Base-by-base conservation (phyloP, 2,797 vertebrate genomes). In the Parambassis ranga region DNA sequence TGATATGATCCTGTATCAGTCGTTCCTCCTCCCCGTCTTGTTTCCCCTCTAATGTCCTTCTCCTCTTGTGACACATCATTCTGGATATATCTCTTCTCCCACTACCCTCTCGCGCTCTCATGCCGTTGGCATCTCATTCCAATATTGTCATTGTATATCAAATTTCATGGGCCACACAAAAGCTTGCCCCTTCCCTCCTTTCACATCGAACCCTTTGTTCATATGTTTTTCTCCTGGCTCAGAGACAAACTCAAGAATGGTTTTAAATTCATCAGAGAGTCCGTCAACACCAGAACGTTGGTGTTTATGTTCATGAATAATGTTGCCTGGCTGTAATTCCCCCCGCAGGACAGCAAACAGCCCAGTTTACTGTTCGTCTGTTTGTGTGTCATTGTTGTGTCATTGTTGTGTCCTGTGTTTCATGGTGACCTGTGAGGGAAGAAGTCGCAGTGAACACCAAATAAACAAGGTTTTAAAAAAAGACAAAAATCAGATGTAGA, bases 81-180 rank as follows among this genome's bases (percentile, higher is more conserved):
- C 59, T 52, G 52, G 60, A 50, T 47, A 24, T 38, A 48, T 20
- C 22, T 20, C 31, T 14, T 16, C 65, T 61, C 26, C 15, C 38
- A 2, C 13, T 30, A 22, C 47, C 35, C 38, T 31, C 52, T 78
- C 71, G 9, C 49, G 43, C 49, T 30, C 48, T 58, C 16, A 3
- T 38, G 50, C 64, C 23, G 39, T 33, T 63, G 46, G 55, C 64
- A 60, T 79, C 73, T 68, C 32, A 67, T 74, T 74, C 53, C 33
- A 7, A 50, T 68, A 73, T 81, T 65, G 58, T 76, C 51, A 20
- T 42, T 51, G 56, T 71, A 75, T 51, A 69, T 79, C 61, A 75
- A 15, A 11, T 70, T 77, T 67, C 65, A 42, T 55, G n/a, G 50
- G 43, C 53, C 23, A 2, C 24, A 20, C 48, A 16, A 16, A 31